Evolutionary conservation across 2,113 vertebrate species (phyloP).

Genomic region (Tupaia tana): DNA sequence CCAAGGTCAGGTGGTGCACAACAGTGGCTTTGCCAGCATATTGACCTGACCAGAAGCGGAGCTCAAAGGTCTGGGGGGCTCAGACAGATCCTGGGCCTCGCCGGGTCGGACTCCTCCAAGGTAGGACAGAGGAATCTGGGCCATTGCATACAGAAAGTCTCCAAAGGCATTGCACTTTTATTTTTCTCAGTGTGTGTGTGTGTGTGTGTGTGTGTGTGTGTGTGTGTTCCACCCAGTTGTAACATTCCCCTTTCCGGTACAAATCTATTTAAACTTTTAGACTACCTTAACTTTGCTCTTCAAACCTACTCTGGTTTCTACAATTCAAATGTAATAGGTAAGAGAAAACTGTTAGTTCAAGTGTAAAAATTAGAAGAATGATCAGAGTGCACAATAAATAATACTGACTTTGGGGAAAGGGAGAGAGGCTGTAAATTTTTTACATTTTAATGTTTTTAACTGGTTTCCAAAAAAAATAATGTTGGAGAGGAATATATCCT

Average conservation of each 20-base stretch:
- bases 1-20: no score
- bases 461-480: constrained; percentile 36
- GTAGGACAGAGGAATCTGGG: background rate
- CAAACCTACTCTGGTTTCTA: background rate
- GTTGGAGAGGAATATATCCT: background rate
- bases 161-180: background rate
- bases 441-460: constrained; percentile 37
- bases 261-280: background rate
- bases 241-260: background rate
- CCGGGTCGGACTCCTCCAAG: no score
- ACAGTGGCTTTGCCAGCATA: no score
- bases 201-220: background rate
- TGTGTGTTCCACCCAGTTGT: background rate
- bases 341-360: background rate
- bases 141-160: background rate
- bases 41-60: no score
- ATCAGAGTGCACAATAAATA: background rate
- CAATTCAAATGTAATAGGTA: background rate
- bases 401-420: background rate
- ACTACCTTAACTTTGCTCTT: background rate
- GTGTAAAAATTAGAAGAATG: background rate
- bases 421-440: background rate
- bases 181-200: background rate
- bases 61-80: no score
- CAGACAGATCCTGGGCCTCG: no score